phyloP scores from a whole-genome alignment of 2,797 vertebrate genomes.

The Tragopan temminckii region DNA sequence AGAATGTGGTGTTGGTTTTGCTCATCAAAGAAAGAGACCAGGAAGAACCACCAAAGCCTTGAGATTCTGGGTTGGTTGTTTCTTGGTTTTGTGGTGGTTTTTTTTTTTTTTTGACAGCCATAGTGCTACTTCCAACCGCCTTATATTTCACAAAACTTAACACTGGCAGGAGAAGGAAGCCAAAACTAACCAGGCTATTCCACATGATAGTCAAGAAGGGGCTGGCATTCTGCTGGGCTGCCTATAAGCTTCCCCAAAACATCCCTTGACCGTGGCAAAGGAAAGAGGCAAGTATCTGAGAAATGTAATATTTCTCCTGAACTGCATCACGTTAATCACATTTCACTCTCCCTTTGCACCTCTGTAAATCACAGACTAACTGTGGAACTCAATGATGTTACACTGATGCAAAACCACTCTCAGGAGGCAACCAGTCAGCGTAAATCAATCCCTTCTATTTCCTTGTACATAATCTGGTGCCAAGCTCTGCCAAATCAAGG shows the following conservation, averaged over 20 bases:
- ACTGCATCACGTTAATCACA: constrained; percentile 6
- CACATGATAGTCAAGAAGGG: background rate
- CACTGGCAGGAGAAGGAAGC: background rate
- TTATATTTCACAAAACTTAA: background rate
- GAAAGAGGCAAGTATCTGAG: background rate
- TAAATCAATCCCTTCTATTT: constrained; percentile 57
- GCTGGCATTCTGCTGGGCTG: background rate
- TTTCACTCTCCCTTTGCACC: constrained; percentile 15
- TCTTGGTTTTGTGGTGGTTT: background rate
- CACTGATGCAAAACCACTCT: constrained; percentile 42
- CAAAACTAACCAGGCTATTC: background rate
- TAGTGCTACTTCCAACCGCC: background rate
- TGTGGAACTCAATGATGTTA: constrained; percentile 2
- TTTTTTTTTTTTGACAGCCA: background rate
- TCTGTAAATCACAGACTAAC: background rate
- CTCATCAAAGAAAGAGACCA: background rate
- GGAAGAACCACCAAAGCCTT: background rate
- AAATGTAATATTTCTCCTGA: background rate
- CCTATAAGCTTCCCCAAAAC: background rate
- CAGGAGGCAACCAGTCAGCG: background rate
- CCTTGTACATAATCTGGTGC: constrained; percentile 16
- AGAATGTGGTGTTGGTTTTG: background rate
- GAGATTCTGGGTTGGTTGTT: background rate
- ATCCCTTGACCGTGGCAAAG: background rate
- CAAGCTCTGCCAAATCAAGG: constrained; percentile 17